These are phyloP conservation scores for Elephas maximus DNA, from an alignment of 2,113 vertebrate species.

Conservation along the genomic window DNA sequence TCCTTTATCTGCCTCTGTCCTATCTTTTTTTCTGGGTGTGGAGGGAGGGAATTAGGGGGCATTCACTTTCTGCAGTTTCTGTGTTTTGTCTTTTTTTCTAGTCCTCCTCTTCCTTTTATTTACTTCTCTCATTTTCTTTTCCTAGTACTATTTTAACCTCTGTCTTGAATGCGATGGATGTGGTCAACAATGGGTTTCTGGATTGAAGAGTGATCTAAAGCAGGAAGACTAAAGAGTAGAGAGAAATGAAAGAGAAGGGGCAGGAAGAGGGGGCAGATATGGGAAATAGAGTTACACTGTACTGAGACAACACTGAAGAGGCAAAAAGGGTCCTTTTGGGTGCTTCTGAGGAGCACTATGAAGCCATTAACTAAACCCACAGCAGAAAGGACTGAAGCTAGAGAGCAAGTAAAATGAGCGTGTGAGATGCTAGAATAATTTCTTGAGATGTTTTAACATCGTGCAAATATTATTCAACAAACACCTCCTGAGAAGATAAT, in stretches of 20 bases:
- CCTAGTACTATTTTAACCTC: background rate
- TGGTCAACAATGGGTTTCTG: background rate
- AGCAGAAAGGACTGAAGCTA: background rate
- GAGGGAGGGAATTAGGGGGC: background rate
- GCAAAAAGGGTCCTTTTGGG: background rate
- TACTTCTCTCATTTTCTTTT: background rate
- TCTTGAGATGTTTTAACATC: background rate
- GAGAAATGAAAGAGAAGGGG: background rate
- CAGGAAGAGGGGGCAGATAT: background rate
- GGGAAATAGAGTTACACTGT: accelerated
- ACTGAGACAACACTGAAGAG: background rate
- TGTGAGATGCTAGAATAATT: background rate
- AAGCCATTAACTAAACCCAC: background rate
- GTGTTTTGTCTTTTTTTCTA: background rate
- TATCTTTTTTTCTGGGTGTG: background rate
- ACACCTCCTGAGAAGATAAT: background rate
- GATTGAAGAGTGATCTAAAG: background rate
- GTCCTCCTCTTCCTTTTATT: background rate
- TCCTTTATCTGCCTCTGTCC: background rate
- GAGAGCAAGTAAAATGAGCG: background rate
- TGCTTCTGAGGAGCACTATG: background rate
- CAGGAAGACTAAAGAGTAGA: background rate
- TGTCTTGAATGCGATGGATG: background rate
- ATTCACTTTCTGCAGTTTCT: background rate
- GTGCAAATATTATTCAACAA: background rate